Evolutionary conservation across 2,797 vertebrate genomes (phyloP).

Genomic region (Telmatherina bonti): DNA sequence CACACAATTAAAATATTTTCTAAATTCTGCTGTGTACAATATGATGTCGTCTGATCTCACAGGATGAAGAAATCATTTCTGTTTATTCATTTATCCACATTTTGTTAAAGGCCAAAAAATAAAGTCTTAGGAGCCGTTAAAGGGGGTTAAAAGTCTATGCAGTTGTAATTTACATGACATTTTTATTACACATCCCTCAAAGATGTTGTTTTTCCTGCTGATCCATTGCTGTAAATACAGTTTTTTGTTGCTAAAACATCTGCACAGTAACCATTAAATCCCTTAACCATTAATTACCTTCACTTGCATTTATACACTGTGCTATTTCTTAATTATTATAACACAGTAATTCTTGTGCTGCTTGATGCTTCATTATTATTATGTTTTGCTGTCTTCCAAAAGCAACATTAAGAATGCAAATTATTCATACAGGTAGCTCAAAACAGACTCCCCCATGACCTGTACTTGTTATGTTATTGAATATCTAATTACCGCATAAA

Average conservation of each 20-base stretch:
- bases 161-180: neutral
- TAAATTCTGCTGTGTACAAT: no score
- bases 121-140: no score
- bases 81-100: no score
- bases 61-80: no score
- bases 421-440: constrained; percentile 11
- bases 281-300: neutral
- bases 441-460: constrained; percentile 29
- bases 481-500: constrained; percentile 43
- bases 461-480: constrained; percentile 26
- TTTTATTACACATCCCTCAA: neutral
- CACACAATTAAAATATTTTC: no score
- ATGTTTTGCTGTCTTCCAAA: constrained; percentile 10
- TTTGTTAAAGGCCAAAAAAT: no score
- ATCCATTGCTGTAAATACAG: neutral
- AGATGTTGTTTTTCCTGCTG: neutral
- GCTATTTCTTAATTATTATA: neutral
- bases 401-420: constrained; percentile 18
- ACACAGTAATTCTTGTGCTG: constrained; percentile 1
- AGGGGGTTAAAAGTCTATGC: no score
- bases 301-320: neutral
- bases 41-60: no score
- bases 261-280: neutral
- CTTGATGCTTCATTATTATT: constrained; percentile 18
- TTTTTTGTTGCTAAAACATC: neutral